Percentiles rank a stretch among this genome's conserved stretches.
These are phyloP conservation scores for Bufo gargarizans DNA, from an alignment of 2,113 vertebrate genomes.

Conservation along the genomic window DNA sequence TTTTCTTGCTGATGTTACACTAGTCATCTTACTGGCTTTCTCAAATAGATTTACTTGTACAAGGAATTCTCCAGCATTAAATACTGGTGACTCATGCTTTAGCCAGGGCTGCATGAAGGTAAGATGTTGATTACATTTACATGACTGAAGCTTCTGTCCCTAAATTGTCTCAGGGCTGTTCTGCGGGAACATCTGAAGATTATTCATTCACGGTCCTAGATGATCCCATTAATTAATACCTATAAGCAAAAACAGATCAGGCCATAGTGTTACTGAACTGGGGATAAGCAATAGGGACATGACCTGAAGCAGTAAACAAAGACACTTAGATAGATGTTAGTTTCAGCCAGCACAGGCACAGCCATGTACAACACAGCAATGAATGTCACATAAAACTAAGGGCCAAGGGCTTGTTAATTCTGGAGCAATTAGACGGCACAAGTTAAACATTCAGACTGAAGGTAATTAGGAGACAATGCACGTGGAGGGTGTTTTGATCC, in stretches of 20 bases:
- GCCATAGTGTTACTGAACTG: not conserved
- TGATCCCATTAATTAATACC: not conserved
- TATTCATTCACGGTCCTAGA: not conserved
- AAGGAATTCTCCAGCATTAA: too few species aligned
- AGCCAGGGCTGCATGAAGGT: too few species aligned
- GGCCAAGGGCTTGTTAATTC: constrained; percentile 25
- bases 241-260: not conserved
- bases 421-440: constrained; percentile 25
- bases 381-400: constrained; percentile 23
- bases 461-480: constrained; percentile 8
- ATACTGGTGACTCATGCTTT: too few species aligned
- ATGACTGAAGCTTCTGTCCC: too few species aligned
- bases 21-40: too few species aligned
- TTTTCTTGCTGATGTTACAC: too few species aligned
- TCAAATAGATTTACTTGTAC: too few species aligned
- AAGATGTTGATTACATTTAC: too few species aligned
- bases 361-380: not conserved
- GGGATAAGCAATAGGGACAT: not conserved
- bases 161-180: not conserved
- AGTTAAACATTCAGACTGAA: constrained; percentile 46
- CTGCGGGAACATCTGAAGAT: not conserved
- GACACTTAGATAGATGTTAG: not conserved
- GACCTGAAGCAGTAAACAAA: not conserved
- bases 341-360: not conserved
- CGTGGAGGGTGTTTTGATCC: not conserved